Evolutionary conservation across 1,140 invertebrate species (phyloP).

Genomic region (Megalonaias nervosa): DNA sequence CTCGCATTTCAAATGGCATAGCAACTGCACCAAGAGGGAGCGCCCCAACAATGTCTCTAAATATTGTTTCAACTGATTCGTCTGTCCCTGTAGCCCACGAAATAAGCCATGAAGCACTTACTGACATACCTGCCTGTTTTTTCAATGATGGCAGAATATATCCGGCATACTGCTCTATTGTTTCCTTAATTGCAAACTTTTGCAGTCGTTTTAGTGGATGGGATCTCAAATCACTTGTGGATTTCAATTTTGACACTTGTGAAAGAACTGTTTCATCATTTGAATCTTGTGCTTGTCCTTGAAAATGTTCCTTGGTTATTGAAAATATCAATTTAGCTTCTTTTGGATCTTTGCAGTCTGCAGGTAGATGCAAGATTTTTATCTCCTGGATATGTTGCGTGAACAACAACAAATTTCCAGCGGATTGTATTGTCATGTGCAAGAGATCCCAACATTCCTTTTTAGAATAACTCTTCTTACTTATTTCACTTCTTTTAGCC

Average conservation of each 20-base stretch:
- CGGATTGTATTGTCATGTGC: constrained; percentile 32
- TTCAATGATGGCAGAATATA: not conserved
- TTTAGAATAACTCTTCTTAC: constrained; percentile 41
- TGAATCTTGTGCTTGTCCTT: not conserved
- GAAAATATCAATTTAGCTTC: constrained; percentile 5
- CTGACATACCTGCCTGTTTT: not conserved
- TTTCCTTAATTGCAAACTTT: constrained; percentile 1
- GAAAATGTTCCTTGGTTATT: not conserved
- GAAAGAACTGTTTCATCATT: not conserved
- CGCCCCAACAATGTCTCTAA: not conserved
- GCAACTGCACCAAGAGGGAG: constrained; percentile 24
- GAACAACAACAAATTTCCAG: constrained; percentile 50
- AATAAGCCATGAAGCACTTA: constrained; percentile 6
- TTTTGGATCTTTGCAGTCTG: constrained; percentile 3
- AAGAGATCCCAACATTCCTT: constrained; percentile 41
- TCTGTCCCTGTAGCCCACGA: constrained; percentile 9
- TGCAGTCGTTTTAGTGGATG: not conserved
- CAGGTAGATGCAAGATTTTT: constrained; percentile 42
- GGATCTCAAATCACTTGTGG: constrained; percentile 1
- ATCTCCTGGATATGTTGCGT: constrained; percentile 51
- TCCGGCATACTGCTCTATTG: not conserved
- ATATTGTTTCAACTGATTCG: not conserved
- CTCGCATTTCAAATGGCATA: not conserved
- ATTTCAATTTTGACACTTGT: not conserved
- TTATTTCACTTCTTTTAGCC: constrained; percentile 51